phyloP scores from a whole-genome alignment of 2,888 invertebrate genomes.

The Plebejus anna region DNA sequence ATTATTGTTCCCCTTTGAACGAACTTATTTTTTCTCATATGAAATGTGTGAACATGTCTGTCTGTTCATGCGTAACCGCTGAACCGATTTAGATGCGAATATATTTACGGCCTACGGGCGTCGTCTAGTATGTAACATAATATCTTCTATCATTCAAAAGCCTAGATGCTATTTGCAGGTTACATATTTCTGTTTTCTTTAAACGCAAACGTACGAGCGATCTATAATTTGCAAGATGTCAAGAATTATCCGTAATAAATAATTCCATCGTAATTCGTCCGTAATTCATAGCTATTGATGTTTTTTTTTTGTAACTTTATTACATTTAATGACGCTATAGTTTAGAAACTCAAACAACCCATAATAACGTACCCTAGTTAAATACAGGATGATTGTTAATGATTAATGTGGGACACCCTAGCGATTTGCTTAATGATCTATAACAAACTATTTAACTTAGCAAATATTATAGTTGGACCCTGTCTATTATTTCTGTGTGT shows the following conservation, averaged over 20 bases:
- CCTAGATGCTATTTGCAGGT: too few relatives aligned
- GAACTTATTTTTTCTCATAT: too few relatives aligned
- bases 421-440: constrained; percentile 55
- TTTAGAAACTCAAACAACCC: constrained; percentile 30
- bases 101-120: too few relatives aligned
- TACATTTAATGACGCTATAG: constrained; percentile 23
- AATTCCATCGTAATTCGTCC: constrained; percentile 11
- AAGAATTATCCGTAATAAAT: constrained; percentile 22
- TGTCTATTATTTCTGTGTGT: neutral
- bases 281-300: constrained; percentile 18
- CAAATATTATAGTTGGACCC: constrained; percentile 59
- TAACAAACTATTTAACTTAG: constrained; percentile 68
- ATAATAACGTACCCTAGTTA: constrained; percentile 28
- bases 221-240: constrained; percentile 12
- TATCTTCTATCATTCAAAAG: too few relatives aligned
- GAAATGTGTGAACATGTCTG: too few relatives aligned
- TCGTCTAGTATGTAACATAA: too few relatives aligned
- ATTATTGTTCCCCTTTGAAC: too few relatives aligned
- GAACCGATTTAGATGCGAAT: too few relatives aligned
- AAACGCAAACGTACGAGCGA: neutral
- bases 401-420: constrained; percentile 41
- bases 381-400: constrained; percentile 22
- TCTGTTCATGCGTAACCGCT: too few relatives aligned
- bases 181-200: neutral
- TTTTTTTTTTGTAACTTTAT: constrained; percentile 22